Base-by-base conservation (phyloP, 2,888 invertebrate species). In the Cheilosia scutellata region DNA sequence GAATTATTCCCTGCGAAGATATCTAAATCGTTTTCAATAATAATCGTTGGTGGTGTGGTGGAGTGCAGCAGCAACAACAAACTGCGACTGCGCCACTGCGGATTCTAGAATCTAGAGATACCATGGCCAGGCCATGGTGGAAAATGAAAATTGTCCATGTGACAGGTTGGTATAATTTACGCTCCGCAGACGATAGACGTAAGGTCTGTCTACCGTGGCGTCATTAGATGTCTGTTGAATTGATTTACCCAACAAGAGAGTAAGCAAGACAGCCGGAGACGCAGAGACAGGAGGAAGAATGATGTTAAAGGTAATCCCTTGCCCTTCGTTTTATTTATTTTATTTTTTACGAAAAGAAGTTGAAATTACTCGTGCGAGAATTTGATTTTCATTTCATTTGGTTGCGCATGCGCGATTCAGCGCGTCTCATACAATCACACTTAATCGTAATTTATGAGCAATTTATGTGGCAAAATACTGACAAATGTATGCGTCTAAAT, bases 1-100 rank as follows among this genome's bases (percentile, higher is more conserved):
- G 75, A 82, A 70, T 82, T 70, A 71, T 71, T 82, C 29, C 40
- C 58, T 33, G 44, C 55, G 37, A 49, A 75, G 82, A 44, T 82
- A 70, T 63, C 75, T 70, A 63, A 82, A 76, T 71, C 58, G 75
- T 75, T 82, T 80, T 82, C 82, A 71, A 82, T 82, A 76, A 76
- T 76, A 57, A 33, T 62, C 58, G 11, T 6, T 49, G 75, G 47
- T 29, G 44, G 53, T 16, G 13, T 16, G 11, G n/a, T 11, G n/a
- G 5, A 13, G 20, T 20, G 33, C 31, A 20, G 20, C 16, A 11
- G 29, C 29, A 16, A 6, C 6, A 16, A 44, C 5, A 29, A 20
- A 6, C 31, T 20, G 16, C 5, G 20, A 20, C n/a, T 20, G 20
- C 33, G 6, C n/a, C n/a, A 33, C 6, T 40, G 9, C 5, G 31